Conservation (phyloP, 2,797 vertebrate species). For the Sebastes nivosus region DNA sequence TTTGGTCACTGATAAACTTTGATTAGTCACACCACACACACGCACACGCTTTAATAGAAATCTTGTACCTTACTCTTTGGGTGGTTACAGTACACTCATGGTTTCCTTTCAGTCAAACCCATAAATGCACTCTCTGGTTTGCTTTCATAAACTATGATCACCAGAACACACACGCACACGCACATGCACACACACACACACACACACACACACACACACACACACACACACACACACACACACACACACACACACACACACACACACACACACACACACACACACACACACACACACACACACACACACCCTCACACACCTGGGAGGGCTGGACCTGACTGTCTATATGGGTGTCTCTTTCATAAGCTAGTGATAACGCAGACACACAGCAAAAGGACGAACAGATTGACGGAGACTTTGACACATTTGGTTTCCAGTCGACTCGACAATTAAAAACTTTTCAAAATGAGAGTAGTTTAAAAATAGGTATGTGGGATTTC, state of each 20-base stretch:
- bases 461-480: background rate
- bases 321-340: constrained; percentile 28
- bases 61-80: background rate
- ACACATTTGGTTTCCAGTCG: background rate
- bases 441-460: background rate
- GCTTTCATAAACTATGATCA: constrained; percentile 22
- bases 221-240: background rate
- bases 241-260: background rate
- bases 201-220: background rate
- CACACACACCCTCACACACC: background rate
- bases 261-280: background rate
- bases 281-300: background rate
- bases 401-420: background rate
- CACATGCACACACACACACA: background rate
- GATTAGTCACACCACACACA: background rate
- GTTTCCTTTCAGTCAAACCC: background rate
- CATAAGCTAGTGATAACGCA: constrained; percentile 34
- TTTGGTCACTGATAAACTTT: constrained; percentile 36
- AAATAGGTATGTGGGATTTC: background rate
- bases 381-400: constrained; percentile 10
- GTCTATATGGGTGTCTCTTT: constrained; percentile 19
- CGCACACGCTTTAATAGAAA: background rate
- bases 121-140: constrained; percentile 10
- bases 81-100: background rate
- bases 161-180: background rate